Conservation (phyloP, 2,888 invertebrate species). For the Acanthosepion lycidas region DNA sequence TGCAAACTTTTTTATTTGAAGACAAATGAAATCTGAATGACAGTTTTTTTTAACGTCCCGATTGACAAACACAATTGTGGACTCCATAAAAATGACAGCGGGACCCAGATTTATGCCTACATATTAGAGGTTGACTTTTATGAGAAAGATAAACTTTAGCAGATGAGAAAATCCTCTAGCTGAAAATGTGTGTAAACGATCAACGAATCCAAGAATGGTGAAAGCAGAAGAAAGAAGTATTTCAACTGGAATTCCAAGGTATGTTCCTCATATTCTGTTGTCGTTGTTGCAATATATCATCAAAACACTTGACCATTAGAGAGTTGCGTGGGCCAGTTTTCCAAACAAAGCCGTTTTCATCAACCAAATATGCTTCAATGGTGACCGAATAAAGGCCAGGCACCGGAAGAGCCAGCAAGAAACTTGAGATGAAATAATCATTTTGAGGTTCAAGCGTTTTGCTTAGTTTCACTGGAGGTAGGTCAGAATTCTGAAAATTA, state of each 20-base stretch:
- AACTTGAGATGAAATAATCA: constrained; percentile 95
- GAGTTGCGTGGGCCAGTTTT: constrained; percentile 89
- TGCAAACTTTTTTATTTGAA: too few relatives aligned
- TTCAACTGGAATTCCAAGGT: constrained; percentile 33
- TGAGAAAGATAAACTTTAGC: too few relatives aligned
- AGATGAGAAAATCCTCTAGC: too few relatives aligned
- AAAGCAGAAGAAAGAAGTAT: neutral
- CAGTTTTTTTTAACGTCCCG: too few relatives aligned
- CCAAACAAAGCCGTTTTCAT: constrained; percentile 89
- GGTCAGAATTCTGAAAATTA: constrained; percentile 61
- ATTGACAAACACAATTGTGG: too few relatives aligned
- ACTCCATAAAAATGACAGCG: too few relatives aligned
- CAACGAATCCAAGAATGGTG: too few relatives aligned
- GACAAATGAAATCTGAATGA: too few relatives aligned
- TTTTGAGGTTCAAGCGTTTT: constrained; percentile 91
- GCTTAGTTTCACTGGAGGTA: constrained; percentile 77
- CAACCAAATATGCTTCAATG: constrained; percentile 86
- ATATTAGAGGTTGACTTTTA: too few relatives aligned
- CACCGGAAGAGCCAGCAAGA: constrained; percentile 83
- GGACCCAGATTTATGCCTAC: too few relatives aligned
- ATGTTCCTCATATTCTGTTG: constrained; percentile 55
- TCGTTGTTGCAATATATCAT: constrained; percentile 76
- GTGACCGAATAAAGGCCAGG: constrained; percentile 82
- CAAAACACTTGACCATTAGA: constrained; percentile 84
- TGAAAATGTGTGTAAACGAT: too few relatives aligned